These are phyloP conservation scores for Uloborus diversus DNA, from an alignment of 1,140 invertebrate genomes.

Conservation along the genomic window DNA sequence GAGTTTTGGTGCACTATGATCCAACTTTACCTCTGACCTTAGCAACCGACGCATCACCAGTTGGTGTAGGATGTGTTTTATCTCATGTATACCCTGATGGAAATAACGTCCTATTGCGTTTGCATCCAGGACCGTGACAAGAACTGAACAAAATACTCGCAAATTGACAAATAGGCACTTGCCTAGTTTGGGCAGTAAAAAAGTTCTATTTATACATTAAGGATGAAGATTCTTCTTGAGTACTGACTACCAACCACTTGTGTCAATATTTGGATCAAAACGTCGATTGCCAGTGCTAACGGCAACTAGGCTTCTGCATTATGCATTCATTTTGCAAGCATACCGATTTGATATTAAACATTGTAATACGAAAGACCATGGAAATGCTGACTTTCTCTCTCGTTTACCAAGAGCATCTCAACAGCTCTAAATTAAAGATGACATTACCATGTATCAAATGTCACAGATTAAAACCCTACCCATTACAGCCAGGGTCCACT, in stretches of 20 bases:
- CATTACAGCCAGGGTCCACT: background rate
- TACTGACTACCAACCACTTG: background rate
- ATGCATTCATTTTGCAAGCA: slow-evolving; percentile 1
- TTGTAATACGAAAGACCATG: background rate
- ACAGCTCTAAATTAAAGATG: background rate
- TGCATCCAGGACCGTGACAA: slow-evolving; percentile 65
- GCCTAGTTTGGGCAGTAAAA: background rate
- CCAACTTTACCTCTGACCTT: background rate
- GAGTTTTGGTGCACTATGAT: background rate
- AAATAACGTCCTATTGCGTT: slow-evolving; percentile 65
- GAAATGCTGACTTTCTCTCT: slow-evolving; percentile 5
- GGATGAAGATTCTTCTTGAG: background rate
- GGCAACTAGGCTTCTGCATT: background rate
- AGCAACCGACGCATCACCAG: slow-evolving; percentile 63
- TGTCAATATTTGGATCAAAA: background rate
- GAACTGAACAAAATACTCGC: slow-evolving; percentile 66
- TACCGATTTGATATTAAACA: background rate
- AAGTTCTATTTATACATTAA: slow-evolving; percentile 2
- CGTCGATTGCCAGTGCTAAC: background rate
- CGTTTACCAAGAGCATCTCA: background rate
- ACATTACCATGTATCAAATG: background rate
- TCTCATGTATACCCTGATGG: slow-evolving; percentile 63
- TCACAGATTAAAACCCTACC: background rate
- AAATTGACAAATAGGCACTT: slow-evolving; percentile 64
- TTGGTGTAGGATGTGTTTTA: slow-evolving; percentile 67